These are phyloP conservation scores for Hydropsyche tenuis DNA, from an alignment of 1,140 invertebrate genomes.

Conservation along the genomic window DNA sequence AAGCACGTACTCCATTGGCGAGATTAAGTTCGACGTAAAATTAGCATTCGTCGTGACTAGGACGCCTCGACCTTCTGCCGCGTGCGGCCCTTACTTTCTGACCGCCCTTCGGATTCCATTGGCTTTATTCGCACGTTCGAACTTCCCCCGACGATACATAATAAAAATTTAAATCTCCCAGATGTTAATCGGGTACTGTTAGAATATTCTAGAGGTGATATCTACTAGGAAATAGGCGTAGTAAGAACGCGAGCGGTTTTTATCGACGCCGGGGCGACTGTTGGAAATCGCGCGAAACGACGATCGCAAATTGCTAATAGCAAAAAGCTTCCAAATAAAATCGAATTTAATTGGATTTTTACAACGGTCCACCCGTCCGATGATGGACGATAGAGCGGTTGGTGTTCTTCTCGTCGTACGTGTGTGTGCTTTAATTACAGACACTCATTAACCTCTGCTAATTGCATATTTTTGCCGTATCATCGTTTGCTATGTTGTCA, in stretches of 20 bases:
- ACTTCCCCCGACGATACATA: too few relatives aligned
- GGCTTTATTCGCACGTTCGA: conserved; percentile 12
- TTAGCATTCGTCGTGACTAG: conserved; percentile 50
- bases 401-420: not conserved
- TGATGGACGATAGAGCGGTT: not conserved
- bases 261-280: too few relatives aligned
- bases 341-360: conserved; percentile 28
- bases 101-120: conserved; percentile 23
- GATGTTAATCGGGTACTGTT: too few relatives aligned
- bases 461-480: conserved; percentile 35
- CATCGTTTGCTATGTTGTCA: conserved; percentile 21
- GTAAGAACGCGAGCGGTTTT: too few relatives aligned
- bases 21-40: conserved; percentile 45
- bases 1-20: conserved; percentile 1
- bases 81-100: conserved; percentile 35
- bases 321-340: conserved; percentile 25
- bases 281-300: too few relatives aligned
- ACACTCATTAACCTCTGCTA: conserved; percentile 41
- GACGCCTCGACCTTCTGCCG: conserved; percentile 31
- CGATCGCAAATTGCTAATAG: conserved; percentile 4
- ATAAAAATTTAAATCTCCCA: too few relatives aligned
- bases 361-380: conserved; percentile 17
- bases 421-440: conserved; percentile 32
- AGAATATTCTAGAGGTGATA: too few relatives aligned
- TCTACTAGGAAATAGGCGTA: too few relatives aligned